These are phyloP conservation scores for Numida meleagris DNA, from an alignment of 2,113 vertebrate species.

Conservation along the genomic window DNA sequence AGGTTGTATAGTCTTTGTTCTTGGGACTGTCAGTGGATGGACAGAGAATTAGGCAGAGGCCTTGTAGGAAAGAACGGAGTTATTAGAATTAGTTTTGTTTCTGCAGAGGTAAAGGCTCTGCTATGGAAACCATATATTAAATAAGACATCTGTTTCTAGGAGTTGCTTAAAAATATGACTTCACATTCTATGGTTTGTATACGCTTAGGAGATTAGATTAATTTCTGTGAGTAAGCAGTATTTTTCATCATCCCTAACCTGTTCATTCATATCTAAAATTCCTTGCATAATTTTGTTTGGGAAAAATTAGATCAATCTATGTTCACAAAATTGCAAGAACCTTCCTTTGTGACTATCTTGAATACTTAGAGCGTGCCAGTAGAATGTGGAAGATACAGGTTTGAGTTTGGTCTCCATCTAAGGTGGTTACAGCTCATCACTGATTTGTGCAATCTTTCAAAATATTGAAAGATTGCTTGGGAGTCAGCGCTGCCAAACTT, in stretches of 20 bases:
- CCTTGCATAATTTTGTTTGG: background rate
- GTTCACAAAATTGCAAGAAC: background rate
- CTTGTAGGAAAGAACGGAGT: background rate
- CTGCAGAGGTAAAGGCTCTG: background rate
- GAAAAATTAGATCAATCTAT: background rate
- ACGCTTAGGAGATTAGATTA: background rate
- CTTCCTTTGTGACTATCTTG: background rate
- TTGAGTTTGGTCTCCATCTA: background rate
- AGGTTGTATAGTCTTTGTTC: background rate
- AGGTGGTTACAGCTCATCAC: background rate
- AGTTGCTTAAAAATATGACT: background rate
- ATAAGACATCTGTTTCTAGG: background rate
- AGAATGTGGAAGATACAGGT: background rate
- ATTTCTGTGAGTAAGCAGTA: background rate
- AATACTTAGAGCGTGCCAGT: background rate
- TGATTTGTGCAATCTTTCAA: background rate
- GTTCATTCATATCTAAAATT: background rate
- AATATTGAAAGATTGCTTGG: background rate
- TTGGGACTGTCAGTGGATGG: background rate
- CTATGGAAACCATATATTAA: background rate
- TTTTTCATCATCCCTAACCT: background rate
- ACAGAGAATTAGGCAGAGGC: background rate
- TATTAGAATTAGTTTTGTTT: background rate
- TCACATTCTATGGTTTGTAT: background rate
- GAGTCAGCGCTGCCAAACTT: background rate